phyloP scores from a whole-genome alignment of 2,888 invertebrate species.

The Pyrocoelia pectoralis region DNA sequence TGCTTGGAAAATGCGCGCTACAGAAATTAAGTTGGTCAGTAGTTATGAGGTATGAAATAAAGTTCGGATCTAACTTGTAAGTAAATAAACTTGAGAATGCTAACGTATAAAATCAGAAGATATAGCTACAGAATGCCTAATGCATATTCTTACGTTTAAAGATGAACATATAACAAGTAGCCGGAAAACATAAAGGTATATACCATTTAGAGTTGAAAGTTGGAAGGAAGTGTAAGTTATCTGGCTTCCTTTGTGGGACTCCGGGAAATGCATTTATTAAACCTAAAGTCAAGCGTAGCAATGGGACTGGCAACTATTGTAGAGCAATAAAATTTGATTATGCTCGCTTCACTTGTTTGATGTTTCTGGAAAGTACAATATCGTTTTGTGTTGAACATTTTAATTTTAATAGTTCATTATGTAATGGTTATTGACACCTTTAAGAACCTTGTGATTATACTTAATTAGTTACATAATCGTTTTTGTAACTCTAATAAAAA shows the following conservation, averaged over 20 bases:
- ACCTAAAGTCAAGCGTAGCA: constrained; percentile 31
- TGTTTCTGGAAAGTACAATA: neutral
- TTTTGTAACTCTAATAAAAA: no score
- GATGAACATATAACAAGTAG: constrained; percentile 27
- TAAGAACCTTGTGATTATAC: no score
- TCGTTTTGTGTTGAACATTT: neutral
- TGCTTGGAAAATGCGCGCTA: no score
- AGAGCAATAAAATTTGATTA: constrained; percentile 5
- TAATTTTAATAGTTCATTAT: neutral
- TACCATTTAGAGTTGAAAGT: constrained; percentile 29
- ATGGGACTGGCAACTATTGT: constrained; percentile 18
- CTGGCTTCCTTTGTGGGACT: constrained; percentile 29
- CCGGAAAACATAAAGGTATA: constrained; percentile 36
- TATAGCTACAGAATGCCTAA: neutral
- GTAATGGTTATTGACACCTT: neutral
- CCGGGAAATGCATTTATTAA: constrained; percentile 34
- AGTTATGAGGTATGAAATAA: no score
- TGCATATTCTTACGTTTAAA: constrained; percentile 5
- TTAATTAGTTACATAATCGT: no score
- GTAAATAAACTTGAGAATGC: no score
- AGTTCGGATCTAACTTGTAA: no score
- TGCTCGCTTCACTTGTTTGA: neutral
- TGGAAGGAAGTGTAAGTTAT: constrained; percentile 37
- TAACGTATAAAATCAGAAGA: no score
- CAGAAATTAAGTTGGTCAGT: no score